Conservation (phyloP, 2,888 invertebrate species). For the Drosophila birchii region DNA sequence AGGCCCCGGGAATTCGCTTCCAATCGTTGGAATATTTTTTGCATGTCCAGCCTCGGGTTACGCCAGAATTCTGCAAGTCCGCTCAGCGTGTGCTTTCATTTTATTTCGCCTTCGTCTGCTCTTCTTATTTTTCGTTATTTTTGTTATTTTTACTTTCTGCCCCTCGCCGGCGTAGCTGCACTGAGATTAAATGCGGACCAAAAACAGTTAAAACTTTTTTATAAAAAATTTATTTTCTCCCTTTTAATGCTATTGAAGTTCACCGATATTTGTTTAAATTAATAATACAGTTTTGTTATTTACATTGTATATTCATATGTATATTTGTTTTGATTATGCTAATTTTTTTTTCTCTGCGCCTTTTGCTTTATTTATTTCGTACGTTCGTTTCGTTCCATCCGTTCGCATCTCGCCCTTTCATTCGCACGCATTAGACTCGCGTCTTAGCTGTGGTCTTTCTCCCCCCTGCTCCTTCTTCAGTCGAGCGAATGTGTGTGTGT, state of each 20-base stretch:
- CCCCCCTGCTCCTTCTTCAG: conserved; percentile 1
- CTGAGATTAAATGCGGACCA: background rate
- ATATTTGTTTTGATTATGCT: conserved; percentile 51
- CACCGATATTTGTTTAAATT: background rate
- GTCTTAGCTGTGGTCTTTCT: conserved; percentile 41
- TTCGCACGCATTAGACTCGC: conserved; percentile 27
- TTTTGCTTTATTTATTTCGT: conserved; percentile 73
- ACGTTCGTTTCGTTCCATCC: conserved; percentile 55
- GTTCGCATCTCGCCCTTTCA: conserved; percentile 10
- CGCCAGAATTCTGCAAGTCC: conserved; percentile 63
- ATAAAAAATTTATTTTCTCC: no score
- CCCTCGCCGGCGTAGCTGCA: conserved; percentile 11
- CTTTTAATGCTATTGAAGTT: no score
- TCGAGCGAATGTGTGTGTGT: conserved; percentile 45
- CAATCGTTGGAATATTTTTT: conserved; percentile 40
- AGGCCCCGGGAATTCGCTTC: conserved; percentile 5
- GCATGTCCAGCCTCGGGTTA: conserved; percentile 49
- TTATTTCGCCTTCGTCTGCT: conserved; percentile 36
- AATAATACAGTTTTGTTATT: background rate
- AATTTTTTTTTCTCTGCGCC: conserved; percentile 29
- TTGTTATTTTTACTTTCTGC: conserved; percentile 45
- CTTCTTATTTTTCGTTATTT: conserved; percentile 9
- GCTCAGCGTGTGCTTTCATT: conserved; percentile 51
- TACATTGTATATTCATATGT: conserved; percentile 19
- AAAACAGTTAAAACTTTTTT: no score